A percentile compares a stretch with the other conserved stretches of the same genome.
These are phyloP conservation scores for Otocyon megalotis DNA, from an alignment of 2,113 vertebrate species.

Conservation along the genomic window DNA sequence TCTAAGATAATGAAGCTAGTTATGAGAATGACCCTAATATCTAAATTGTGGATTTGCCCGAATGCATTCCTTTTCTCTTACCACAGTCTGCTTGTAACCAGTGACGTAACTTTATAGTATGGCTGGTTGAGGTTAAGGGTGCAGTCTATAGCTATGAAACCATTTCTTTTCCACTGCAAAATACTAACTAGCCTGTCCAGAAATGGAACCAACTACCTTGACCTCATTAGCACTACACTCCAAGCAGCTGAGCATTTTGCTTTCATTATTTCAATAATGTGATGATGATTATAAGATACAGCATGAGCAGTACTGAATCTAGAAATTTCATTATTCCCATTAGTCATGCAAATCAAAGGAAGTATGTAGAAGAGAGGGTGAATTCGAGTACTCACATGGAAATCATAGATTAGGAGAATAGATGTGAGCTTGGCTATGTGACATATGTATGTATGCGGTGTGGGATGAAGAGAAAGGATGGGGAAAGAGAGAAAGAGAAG, in stretches of 20 bases:
- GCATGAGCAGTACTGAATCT: conserved; percentile 23
- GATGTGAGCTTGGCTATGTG: neutral
- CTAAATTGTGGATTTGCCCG: neutral
- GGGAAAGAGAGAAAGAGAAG: neutral
- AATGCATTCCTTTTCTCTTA: neutral
- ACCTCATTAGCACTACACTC: conserved; percentile 64
- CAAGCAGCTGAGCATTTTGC: conserved; percentile 53
- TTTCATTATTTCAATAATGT: conserved; percentile 71
- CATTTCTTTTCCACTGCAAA: neutral
- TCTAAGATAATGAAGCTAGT: neutral
- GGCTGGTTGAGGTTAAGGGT: neutral
- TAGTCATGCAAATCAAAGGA: conserved; percentile 67
- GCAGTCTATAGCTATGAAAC: neutral
- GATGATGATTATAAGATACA: conserved; percentile 57
- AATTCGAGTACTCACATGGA: neutral
- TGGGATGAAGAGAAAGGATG: neutral
- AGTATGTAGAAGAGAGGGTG: neutral
- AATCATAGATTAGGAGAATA: neutral
- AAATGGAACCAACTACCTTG: neutral
- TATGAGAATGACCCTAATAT: neutral
- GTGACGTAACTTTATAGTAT: neutral
- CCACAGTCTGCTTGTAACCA: neutral
- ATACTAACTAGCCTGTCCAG: neutral
- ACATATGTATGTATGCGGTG: neutral
- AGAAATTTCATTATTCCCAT: conserved; percentile 64